These are phyloP conservation scores for Adrianichthys oophorus DNA, from an alignment of 2,797 vertebrate species.

Conservation along the genomic window DNA sequence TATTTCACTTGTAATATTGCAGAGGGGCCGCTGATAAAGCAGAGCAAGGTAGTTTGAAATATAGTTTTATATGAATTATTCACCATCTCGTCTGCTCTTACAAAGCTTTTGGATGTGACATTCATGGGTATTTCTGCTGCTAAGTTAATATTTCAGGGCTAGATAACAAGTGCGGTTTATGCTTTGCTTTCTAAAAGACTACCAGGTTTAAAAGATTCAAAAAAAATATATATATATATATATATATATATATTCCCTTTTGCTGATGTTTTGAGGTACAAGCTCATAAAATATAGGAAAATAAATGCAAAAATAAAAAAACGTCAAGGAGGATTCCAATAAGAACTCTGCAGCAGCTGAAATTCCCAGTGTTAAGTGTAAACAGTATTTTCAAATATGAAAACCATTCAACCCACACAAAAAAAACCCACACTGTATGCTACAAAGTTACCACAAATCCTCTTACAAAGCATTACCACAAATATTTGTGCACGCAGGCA, in stretches of 20 bases:
- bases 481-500: conserved; percentile 18
- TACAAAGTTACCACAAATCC: conserved; percentile 19
- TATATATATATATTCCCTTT: conserved; percentile 13
- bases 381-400: conserved; percentile 58
- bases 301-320: conserved; percentile 34
- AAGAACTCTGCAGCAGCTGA: conserved; percentile 59
- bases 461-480: conserved; percentile 23
- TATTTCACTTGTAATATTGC: too few relatives aligned
- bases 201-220: conserved; percentile 25
- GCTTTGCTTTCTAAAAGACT: conserved; percentile 42
- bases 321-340: conserved; percentile 45
- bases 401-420: conserved; percentile 43
- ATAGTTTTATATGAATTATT: conserved; percentile 71
- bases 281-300: conserved; percentile 16
- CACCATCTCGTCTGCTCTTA: conserved; percentile 55
- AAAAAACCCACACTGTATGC: conserved; percentile 9
- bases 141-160: conserved; percentile 58
- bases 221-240: too few relatives aligned
- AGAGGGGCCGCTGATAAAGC: conserved; percentile 56
- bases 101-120: conserved; percentile 66
- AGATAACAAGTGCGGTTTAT: conserved; percentile 52
- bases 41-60: conserved; percentile 62
- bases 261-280: conserved; percentile 27
- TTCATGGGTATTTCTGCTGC: conserved; percentile 59
- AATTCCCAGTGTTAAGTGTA: conserved; percentile 59